Evolutionary conservation across 2,797 vertebrate species (phyloP), one percentile per base, ranked within the genome.

Genomic region (Pitangus sulphuratus): DNA sequence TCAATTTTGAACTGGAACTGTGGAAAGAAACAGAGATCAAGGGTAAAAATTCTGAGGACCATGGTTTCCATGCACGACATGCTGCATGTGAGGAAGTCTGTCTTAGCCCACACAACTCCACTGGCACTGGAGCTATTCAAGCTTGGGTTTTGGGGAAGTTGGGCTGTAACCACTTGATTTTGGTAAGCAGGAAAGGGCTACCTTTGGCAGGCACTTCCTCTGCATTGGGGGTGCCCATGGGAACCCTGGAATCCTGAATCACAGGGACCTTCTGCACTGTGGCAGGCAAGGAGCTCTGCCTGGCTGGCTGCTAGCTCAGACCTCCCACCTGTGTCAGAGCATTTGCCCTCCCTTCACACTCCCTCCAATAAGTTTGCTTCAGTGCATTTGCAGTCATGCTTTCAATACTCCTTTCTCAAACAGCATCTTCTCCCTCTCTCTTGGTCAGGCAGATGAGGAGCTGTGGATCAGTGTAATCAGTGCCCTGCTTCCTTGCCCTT

Each of bases 191-290:
- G 28, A 75, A 81, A 60, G 30, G 19, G 11, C 11, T 47, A 20
- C 44, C 9, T 68, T 79, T 68, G 58, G 8, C 40, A 88, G 62
- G 31, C 47, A 4, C 28, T 60, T 57, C 17, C 60, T 4, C 33
- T 17, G 8, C 28, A 8, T 7, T 47, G 31, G 8, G 14, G 12
- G 1, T 12, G 11, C 30, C 35, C 19, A 6, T 0, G 1, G 44
- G 42, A 70, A 12, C n/a, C 8, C 17, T 22, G 48, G 72, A 88
- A 15, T 3, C 50, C 39, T 26, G 51, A 74, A 30, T 47, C 26
- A 12, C 2, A 51, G 60, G 45, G 28, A 72, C 9, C 72, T 37
- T 45, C 39, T 85, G n/a, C 40, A 12, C 4, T 1, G 1, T 60
- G 28, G 6, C 57, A 79, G 20, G 22, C 1, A 2, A 31, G 28